Conservation (phyloP, 92 coral and sea anemone species). For the Meandrina meandrites region DNA sequence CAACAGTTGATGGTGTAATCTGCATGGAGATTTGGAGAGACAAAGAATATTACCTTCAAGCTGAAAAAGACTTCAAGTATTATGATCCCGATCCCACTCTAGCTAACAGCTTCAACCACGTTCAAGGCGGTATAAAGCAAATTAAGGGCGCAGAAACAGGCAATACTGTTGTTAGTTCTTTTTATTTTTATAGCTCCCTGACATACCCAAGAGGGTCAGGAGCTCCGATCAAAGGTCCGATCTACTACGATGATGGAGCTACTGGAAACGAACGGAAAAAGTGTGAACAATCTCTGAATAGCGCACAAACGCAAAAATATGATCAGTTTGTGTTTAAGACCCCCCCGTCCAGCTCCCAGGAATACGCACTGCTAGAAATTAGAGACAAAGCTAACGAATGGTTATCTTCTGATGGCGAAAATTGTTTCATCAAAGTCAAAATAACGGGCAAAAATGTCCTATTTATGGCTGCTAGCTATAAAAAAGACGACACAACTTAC, state of each 20-base stretch:
- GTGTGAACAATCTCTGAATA: neutral
- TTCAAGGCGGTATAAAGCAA: neutral
- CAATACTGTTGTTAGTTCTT: neutral
- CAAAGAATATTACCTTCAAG: neutral
- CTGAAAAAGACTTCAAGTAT: neutral
- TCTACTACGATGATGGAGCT: neutral
- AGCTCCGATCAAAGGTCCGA: no score
- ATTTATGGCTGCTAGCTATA: conserved; percentile 11
- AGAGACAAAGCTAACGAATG: no score
- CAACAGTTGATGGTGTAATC: neutral
- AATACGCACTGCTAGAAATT: neutral
- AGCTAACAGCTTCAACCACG: neutral
- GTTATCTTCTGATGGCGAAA: no score
- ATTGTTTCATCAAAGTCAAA: conserved; percentile 14
- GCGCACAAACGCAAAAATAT: neutral
- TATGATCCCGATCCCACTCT: neutral
- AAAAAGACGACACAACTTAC: no score
- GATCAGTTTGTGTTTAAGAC: neutral
- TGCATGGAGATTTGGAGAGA: conserved; percentile 1
- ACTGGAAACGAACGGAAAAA: neutral
- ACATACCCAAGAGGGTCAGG: neutral
- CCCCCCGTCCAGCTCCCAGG: neutral
- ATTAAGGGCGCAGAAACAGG: neutral
- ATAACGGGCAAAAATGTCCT: neutral
- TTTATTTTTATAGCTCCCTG: neutral